Percentiles rank a stretch among this genome's conserved stretches.
phyloP scores from a whole-genome alignment of 2,113 vertebrate genomes.

The Nanorana parkeri region DNA sequence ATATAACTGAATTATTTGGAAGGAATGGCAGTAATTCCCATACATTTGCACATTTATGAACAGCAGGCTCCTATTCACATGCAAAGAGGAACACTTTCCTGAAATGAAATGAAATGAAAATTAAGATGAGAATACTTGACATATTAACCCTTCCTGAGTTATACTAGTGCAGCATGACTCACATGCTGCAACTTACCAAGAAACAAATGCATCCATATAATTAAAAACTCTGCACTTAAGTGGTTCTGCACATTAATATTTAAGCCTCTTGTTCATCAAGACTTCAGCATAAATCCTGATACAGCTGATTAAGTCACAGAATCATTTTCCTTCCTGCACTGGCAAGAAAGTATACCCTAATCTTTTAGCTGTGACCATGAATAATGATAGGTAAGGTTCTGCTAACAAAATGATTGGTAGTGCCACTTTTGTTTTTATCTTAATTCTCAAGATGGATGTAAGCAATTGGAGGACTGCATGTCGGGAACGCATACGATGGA shows the following conservation, averaged over 20 bases:
- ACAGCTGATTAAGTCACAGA: constrained; percentile 55
- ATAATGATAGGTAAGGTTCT: constrained; percentile 49
- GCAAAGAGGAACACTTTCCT: constrained; percentile 65
- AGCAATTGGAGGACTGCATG: constrained; percentile 42
- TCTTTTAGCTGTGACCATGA: constrained; percentile 59
- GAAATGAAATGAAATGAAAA: constrained; percentile 65
- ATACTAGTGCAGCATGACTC: constrained; percentile 52
- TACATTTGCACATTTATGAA: constrained; percentile 64
- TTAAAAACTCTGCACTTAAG: constrained; percentile 50
- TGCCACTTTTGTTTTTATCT: constrained; percentile 52
- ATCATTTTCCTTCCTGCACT: constrained; percentile 58
- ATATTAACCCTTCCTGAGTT: constrained; percentile 60
- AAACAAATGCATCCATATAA: constrained; percentile 54
- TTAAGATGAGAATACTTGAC: constrained; percentile 59
- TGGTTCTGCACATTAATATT: constrained; percentile 54
- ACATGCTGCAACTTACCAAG: constrained; percentile 29
- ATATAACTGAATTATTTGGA: constrained; percentile 69
- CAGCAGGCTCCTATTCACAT: constrained; percentile 67
- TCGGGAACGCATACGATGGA: not conserved
- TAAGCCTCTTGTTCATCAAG: constrained; percentile 23
- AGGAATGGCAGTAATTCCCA: constrained; percentile 66
- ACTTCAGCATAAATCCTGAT: constrained; percentile 34
- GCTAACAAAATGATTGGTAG: constrained; percentile 58
- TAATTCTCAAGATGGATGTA: constrained; percentile 53
- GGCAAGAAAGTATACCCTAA: constrained; percentile 56